Percentiles rank a stretch among this genome's conserved stretches.
Conservation (phyloP, 1,140 invertebrate species). For the Harpegnathos saltator region DNA sequence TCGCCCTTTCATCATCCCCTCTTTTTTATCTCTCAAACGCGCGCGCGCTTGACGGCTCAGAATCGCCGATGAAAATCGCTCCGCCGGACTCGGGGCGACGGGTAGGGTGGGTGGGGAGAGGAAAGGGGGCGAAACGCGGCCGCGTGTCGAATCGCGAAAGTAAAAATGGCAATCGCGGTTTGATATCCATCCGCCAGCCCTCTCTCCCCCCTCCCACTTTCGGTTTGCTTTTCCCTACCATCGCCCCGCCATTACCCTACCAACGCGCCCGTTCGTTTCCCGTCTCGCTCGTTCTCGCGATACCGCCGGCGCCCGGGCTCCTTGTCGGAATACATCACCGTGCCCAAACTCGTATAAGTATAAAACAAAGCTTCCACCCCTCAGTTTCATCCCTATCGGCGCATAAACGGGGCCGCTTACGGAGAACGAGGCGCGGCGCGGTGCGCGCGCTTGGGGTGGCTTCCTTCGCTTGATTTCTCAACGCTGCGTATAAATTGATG, state of each 20-base stretch:
- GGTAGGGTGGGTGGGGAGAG: no score
- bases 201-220: constrained; percentile 41
- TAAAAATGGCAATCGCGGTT: constrained; percentile 85
- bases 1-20: constrained; percentile 31
- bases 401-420: constrained; percentile 77
- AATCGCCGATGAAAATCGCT: constrained; percentile 62
- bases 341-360: constrained; percentile 79
- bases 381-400: constrained; percentile 51
- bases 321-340: constrained; percentile 79
- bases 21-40: neutral
- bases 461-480: constrained; percentile 82
- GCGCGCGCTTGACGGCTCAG: constrained; percentile 13
- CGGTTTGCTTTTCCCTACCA: constrained; percentile 44
- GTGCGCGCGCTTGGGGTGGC: constrained; percentile 59
- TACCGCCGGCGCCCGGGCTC: constrained; percentile 30
- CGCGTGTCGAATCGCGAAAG: constrained; percentile 72
- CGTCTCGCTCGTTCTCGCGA: constrained; percentile 25
- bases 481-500: constrained; percentile 81
- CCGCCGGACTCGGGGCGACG: constrained; percentile 1
- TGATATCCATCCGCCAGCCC: constrained; percentile 79
- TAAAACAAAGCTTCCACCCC: constrained; percentile 80
- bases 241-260: constrained; percentile 61
- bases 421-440: constrained; percentile 40
- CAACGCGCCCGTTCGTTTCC: constrained; percentile 50
- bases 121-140: constrained; percentile 49